These are phyloP conservation scores for Tetramorium simillimum DNA, from an alignment of 1,140 invertebrate species.

Conservation along the genomic window DNA sequence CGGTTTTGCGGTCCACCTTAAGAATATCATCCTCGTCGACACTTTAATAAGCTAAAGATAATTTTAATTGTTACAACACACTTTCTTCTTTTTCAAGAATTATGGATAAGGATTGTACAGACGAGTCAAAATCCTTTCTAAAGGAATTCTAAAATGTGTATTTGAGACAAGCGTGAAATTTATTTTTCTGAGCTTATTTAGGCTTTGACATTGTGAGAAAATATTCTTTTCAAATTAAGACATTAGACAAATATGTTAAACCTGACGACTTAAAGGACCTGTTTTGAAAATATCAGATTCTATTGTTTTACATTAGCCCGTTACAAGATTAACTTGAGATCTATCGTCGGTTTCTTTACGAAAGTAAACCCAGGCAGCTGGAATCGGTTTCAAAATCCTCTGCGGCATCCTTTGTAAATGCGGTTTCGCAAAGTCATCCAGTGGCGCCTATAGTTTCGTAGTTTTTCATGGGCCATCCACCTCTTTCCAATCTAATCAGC, in stretches of 20 bases:
- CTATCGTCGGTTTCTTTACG: background rate
- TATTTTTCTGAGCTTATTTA: background rate
- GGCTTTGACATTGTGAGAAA: background rate
- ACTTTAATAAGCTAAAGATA: constrained; percentile 24
- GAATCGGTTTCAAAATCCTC: constrained; percentile 53
- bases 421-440: constrained; percentile 64
- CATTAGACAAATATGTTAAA: background rate
- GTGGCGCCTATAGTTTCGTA: constrained; percentile 60
- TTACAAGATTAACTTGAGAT: background rate
- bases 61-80: background rate
- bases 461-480: constrained; percentile 9
- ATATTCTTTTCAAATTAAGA: background rate
- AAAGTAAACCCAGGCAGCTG: background rate
- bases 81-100: background rate
- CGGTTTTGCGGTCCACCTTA: background rate
- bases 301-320: background rate
- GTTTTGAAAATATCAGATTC: background rate
- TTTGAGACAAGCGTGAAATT: background rate
- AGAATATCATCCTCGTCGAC: constrained; percentile 20
- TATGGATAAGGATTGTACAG: background rate
- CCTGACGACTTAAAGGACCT: background rate
- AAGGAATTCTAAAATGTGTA: background rate
- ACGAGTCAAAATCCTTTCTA: background rate
- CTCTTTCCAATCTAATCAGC: constrained; percentile 37
- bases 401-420: constrained; percentile 61